These are phyloP conservation scores for Eupeodes luniger DNA, from an alignment of 2,888 invertebrate genomes.

Conservation along the genomic window DNA sequence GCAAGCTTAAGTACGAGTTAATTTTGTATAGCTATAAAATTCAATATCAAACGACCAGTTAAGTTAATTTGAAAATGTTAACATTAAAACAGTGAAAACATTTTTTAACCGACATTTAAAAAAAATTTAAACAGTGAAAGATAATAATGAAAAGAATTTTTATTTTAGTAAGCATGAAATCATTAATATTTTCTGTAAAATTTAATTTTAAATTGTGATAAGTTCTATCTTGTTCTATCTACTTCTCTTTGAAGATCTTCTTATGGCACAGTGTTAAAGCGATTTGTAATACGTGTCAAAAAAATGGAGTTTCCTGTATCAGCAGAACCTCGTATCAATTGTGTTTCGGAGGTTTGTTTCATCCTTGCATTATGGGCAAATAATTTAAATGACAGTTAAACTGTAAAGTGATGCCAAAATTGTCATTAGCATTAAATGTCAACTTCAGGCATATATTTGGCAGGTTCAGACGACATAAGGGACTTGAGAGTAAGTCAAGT, in stretches of 20 bases:
- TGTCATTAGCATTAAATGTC: too few relatives aligned
- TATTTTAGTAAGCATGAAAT: background rate
- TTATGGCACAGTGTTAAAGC: constrained; percentile 26
- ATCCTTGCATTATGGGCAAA: background rate
- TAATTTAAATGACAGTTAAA: too few relatives aligned
- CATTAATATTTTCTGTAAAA: too few relatives aligned
- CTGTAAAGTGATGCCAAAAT: too few relatives aligned
- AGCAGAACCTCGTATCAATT: constrained; percentile 80
- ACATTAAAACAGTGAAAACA: background rate
- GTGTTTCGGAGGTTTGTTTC: constrained; percentile 79
- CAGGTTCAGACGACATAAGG: too few relatives aligned
- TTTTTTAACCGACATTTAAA: background rate
- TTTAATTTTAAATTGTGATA: too few relatives aligned
- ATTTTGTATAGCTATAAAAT: background rate
- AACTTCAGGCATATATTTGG: too few relatives aligned
- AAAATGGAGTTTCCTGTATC: constrained; percentile 80
- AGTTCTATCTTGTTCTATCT: too few relatives aligned
- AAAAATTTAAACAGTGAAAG: background rate
- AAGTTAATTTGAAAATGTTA: background rate
- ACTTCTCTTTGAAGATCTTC: constrained; percentile 8
- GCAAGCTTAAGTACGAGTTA: background rate
- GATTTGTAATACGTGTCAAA: constrained; percentile 80
- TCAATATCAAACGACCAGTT: background rate
- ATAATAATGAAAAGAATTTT: background rate
- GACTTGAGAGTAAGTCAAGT: too few relatives aligned